Conservation (phyloP, 2,113 vertebrate genomes). For the Martes martes region DNA sequence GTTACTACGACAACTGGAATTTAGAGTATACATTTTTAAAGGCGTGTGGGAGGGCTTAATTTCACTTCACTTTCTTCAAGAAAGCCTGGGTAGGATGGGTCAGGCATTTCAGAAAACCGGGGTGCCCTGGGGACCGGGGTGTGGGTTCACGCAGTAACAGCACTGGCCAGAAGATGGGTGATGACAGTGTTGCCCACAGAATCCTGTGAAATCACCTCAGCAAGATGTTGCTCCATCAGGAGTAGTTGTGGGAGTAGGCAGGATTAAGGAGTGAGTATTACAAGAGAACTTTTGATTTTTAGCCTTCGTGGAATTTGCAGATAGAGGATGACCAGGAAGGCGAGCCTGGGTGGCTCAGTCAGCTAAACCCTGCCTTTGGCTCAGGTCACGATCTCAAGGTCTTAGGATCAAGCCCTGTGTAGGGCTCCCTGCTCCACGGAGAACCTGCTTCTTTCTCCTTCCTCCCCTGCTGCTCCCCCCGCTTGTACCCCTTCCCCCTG, state of each 20-base stretch:
- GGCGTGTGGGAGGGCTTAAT: slow-evolving; percentile 37
- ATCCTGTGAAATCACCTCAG: neutral
- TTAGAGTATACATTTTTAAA: slow-evolving; percentile 32
- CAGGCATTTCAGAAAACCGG: neutral
- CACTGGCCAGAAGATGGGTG: neutral
- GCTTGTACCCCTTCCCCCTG: too few relatives aligned
- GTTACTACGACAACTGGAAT: slow-evolving; percentile 69
- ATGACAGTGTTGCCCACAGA: neutral
- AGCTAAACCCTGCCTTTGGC: neutral
- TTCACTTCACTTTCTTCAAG: slow-evolving; percentile 47
- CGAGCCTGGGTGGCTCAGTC: neutral
- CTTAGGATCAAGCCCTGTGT: too few relatives aligned
- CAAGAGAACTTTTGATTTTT: neutral
- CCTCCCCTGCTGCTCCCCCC: too few relatives aligned
- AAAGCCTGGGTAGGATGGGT: slow-evolving; percentile 17
- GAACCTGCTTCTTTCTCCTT: too few relatives aligned
- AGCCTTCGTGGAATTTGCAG: slow-evolving; percentile 1
- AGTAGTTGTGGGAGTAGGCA: neutral
- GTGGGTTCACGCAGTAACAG: neutral
- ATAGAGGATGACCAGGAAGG: neutral
- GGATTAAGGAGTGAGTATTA: neutral
- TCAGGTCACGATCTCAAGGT: too few relatives aligned
- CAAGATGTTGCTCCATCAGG: neutral
- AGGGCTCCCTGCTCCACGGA: too few relatives aligned
- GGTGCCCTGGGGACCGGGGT: neutral